These are phyloP conservation scores for Trematocara unimaculatum DNA, from an alignment of 2,113 vertebrate genomes.

Conservation along the genomic window DNA sequence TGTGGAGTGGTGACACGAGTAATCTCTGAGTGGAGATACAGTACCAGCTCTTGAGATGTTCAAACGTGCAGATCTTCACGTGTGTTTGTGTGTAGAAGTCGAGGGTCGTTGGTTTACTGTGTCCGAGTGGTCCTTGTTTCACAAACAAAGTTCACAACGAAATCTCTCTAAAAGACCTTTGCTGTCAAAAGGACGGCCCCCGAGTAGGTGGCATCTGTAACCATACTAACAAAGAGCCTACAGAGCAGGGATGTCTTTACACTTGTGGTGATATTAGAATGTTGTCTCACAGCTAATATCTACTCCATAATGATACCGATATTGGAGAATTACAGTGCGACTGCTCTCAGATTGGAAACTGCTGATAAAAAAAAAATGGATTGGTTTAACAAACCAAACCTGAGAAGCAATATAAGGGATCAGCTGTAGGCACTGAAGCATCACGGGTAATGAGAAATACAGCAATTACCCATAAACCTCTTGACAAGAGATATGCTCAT, in stretches of 20 bases:
- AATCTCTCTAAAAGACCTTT: conserved; percentile 32
- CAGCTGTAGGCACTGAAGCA: neutral
- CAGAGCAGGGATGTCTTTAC: conserved; percentile 21
- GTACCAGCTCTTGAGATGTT: conserved; percentile 12
- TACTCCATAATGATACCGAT: neutral
- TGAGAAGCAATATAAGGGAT: conserved; percentile 55
- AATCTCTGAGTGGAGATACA: conserved; percentile 15
- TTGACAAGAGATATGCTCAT: neutral
- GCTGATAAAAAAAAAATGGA: neutral
- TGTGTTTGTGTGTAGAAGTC: conserved; percentile 37
- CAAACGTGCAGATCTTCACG: conserved; percentile 25
- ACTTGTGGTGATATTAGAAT: conserved; percentile 14
- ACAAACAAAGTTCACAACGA: conserved; percentile 29
- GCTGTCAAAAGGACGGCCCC: neutral
- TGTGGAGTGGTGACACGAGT: conserved; percentile 19
- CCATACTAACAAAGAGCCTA: conserved; percentile 8
- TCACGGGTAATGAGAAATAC: neutral
- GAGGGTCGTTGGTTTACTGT: conserved; percentile 15
- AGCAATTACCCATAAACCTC: neutral
- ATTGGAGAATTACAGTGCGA: neutral
- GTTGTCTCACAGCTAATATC: conserved; percentile 38
- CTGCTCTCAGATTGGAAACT: neutral
- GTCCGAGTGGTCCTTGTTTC: conserved; percentile 33
- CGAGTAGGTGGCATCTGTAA: neutral
- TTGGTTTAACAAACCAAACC: conserved; percentile 29